phyloP scores from a whole-genome alignment of 2,797 vertebrate species.

The Paedocypris micromegethes region DNA sequence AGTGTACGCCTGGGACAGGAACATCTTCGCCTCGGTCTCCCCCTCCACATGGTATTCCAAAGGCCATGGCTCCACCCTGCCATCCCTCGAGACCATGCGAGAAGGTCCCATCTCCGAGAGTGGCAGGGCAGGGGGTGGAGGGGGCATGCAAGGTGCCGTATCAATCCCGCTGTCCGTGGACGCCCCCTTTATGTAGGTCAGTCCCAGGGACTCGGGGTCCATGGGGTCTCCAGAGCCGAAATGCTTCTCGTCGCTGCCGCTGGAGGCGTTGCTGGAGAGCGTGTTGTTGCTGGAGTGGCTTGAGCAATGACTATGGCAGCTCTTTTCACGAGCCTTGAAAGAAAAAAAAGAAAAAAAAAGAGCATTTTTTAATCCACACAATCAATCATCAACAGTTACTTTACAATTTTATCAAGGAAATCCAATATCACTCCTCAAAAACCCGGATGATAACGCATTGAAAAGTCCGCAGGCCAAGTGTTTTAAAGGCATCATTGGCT shows the following conservation, averaged over 20 bases:
- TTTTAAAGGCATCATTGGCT: slow-evolving; percentile 13
- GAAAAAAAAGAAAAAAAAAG: too few relatives aligned
- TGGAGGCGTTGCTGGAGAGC: slow-evolving; percentile 75
- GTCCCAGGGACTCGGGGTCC: slow-evolving; percentile 75
- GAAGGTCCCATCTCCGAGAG: slow-evolving; percentile 44
- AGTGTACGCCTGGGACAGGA: slow-evolving; percentile 62
- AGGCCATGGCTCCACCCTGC: slow-evolving; percentile 61
- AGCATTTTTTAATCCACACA: neutral
- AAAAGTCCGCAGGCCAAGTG: slow-evolving; percentile 4
- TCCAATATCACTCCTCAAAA: neutral
- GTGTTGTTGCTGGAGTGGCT: slow-evolving; percentile 81
- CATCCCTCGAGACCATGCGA: slow-evolving; percentile 60
- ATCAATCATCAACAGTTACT: neutral
- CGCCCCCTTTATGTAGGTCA: slow-evolving; percentile 77
- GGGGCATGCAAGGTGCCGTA: slow-evolving; percentile 70
- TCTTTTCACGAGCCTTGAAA: slow-evolving; percentile 70
- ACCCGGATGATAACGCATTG: neutral
- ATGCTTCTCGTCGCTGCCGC: slow-evolving; percentile 74
- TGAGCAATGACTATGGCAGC: slow-evolving; percentile 61
- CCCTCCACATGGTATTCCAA: slow-evolving; percentile 51
- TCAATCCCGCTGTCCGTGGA: slow-evolving; percentile 82
- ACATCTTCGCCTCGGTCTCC: slow-evolving; percentile 61
- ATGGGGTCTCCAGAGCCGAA: slow-evolving; percentile 78
- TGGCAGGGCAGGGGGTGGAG: slow-evolving; percentile 60
- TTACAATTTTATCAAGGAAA: neutral